Base-by-base conservation (phyloP, 1,140 invertebrate genomes). In the Trigoniulus corallinus region DNA sequence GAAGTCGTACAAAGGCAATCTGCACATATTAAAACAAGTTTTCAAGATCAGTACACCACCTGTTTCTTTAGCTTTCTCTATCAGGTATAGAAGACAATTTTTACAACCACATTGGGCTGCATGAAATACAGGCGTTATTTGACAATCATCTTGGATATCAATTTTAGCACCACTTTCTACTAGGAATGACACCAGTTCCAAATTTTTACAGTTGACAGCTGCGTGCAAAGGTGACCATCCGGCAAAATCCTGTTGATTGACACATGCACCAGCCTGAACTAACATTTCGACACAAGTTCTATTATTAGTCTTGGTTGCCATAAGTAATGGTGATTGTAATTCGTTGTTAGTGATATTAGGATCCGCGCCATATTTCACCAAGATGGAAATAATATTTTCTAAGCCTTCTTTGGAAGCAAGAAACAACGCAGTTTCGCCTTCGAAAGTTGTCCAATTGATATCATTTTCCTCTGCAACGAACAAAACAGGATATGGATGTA, bases 361-460 rank as follows among this genome's bases (percentile, higher is more conserved):
- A 53, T 58, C 48, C n/a, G 57, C 52, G 34, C 49, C 59, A 56
- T 57, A 44, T 46, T 60, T 52, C 7, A 69, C 47, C 7, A 69
- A 53, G 13, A 57, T 20, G 20, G 52, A 34, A 1, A 64, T 55
- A 59, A 59, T 62, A 15, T 58, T 54, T 48, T 41, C 44, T 48
- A 61, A 54, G 10, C 62, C 58, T 47, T 57, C 53, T 43, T 60
- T 60, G 23, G 61, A 61, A 46, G 65, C 62, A 20, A 67, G 51
- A 12, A 65, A 47, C 27, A 67, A 49, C 12, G 67, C 52, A 27
- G 64, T 66, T 52, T 66, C 64, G 15, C 62, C 61, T 53, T 64
- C 61, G 62, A 63, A 65, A 37, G 62, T 62, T 39, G 47, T 51
- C 65, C 64, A 64, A 50, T 68, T 62, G 10, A 62, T 55, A 56